phyloP scores from a whole-genome alignment of 2,113 vertebrate genomes.

The Struthio camelus region DNA sequence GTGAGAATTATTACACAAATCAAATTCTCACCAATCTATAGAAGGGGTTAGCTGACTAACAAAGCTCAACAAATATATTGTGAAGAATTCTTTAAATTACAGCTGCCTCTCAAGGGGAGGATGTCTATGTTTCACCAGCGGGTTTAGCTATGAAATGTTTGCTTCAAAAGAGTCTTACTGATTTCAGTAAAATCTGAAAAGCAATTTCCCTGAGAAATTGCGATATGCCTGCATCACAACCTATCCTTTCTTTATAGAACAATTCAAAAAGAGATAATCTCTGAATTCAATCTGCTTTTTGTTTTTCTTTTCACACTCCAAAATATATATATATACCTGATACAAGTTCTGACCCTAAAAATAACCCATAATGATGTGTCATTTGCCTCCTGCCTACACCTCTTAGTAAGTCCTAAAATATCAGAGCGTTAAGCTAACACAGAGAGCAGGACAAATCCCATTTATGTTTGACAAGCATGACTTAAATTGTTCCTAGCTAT shows the following conservation, averaged over 20 bases:
- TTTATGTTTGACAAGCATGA: neutral
- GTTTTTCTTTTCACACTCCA: neutral
- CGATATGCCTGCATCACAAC: neutral
- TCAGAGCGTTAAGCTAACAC: conserved; percentile 9
- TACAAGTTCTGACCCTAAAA: neutral
- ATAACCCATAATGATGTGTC: neutral
- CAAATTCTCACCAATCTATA: neutral
- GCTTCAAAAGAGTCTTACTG: neutral
- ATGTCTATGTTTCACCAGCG: neutral
- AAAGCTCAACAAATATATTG: neutral
- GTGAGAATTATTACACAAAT: neutral
- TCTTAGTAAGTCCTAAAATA: conserved; percentile 1
- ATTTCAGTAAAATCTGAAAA: neutral
- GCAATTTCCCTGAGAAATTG: neutral
- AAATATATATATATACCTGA: neutral
- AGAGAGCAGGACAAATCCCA: neutral
- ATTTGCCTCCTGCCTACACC: neutral
- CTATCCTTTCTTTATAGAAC: neutral
- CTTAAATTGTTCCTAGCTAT: neutral
- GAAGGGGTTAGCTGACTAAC: neutral
- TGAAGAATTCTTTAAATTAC: neutral
- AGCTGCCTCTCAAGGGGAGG: neutral
- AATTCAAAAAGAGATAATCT: neutral
- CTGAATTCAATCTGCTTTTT: neutral
- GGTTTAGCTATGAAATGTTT: neutral